phyloP scores from a whole-genome alignment of 2,888 invertebrate genomes.

The Athripsodes cinereus region DNA sequence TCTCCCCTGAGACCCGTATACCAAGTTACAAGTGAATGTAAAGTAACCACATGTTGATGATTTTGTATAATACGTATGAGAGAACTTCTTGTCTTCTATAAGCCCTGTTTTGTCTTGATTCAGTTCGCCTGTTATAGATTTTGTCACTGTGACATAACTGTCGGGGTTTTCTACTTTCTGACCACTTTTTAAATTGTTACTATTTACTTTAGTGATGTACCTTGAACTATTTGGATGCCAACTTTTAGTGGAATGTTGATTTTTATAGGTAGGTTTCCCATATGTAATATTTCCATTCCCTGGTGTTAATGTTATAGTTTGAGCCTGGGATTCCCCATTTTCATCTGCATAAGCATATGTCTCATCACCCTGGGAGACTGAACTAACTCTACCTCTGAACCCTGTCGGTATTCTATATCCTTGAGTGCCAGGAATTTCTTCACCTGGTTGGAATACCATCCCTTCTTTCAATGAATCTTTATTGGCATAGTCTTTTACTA shows the following conservation, averaged over 20 bases:
- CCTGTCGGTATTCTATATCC: constrained; percentile 63
- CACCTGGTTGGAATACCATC: constrained; percentile 58
- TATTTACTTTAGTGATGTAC: constrained; percentile 4
- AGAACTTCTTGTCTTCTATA: constrained; percentile 62
- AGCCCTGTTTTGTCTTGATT: constrained; percentile 54
- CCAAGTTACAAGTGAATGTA: constrained; percentile 78
- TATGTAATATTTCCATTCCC: constrained; percentile 41
- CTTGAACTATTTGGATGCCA: constrained; percentile 9
- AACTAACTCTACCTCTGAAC: constrained; percentile 59
- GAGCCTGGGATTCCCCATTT: constrained; percentile 59
- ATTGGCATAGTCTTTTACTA: constrained; percentile 52
- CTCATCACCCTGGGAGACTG: constrained; percentile 55
- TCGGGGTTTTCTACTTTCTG: constrained; percentile 48
- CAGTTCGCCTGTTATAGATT: constrained; percentile 70
- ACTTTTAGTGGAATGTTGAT: constrained; percentile 17
- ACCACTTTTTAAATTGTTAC: constrained; percentile 30
- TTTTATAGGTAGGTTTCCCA: constrained; percentile 22
- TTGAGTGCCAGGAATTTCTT: constrained; percentile 60
- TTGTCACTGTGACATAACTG: constrained; percentile 71
- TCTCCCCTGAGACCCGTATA: constrained; percentile 68
- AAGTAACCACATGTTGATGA: constrained; percentile 84
- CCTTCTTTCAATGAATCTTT: constrained; percentile 45
- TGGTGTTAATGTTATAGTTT: constrained; percentile 53
- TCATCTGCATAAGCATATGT: constrained; percentile 53
- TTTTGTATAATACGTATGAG: constrained; percentile 77